Conservation (phyloP, 2,888 invertebrate genomes). For the Odontothrips loti region DNA sequence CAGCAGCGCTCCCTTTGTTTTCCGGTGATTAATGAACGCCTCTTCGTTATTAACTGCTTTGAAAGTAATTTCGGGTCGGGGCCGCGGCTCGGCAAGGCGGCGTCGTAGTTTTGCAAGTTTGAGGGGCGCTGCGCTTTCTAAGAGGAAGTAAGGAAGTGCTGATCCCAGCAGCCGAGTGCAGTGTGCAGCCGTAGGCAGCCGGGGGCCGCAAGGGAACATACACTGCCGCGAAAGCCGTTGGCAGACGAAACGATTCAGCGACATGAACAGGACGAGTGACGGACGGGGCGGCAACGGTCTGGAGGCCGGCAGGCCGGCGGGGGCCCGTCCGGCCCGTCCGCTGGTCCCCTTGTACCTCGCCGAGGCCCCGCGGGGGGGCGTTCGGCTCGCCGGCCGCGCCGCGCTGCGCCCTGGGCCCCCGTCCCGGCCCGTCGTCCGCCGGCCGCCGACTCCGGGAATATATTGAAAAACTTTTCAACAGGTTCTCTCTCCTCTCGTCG, state of each 20-base stretch:
- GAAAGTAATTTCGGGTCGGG: neutral
- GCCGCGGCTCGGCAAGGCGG: no score
- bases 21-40: neutral
- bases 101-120: no score
- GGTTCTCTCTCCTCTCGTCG: neutral
- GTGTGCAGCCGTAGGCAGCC: no score
- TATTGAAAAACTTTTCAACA: constrained; percentile 23
- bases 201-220: no score
- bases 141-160: no score
- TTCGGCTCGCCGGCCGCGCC: neutral
- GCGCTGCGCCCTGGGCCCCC: neutral
- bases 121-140: no score
- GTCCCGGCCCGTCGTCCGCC: neutral
- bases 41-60: neutral
- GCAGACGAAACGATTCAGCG: neutral
- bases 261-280: neutral
- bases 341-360: neutral
- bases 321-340: neutral
- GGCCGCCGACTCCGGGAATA: neutral
- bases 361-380: neutral
- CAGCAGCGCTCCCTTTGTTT: neutral
- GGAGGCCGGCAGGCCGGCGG: neutral
- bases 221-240: no score
- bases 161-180: no score
- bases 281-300: neutral